Evolutionary conservation across 2,797 vertebrate genomes (phyloP).

Genomic region (Leontopithecus rosalia): DNA sequence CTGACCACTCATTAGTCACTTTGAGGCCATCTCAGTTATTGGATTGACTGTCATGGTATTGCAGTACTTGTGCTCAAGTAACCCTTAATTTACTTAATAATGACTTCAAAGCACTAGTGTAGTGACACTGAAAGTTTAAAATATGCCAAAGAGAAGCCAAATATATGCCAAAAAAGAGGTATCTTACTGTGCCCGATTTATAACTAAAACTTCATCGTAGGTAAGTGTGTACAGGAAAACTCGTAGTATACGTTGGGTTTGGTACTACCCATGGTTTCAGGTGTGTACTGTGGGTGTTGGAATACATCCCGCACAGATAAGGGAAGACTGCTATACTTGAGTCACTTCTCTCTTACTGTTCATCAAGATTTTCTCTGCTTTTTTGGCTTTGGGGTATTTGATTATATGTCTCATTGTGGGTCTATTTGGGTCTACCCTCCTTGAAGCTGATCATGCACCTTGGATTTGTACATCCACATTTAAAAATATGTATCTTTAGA

Average conservation of each 20-base stretch:
- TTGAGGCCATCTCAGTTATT: too few relatives aligned
- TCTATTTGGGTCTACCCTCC: not conserved
- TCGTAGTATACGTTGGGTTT: not conserved
- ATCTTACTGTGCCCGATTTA: not conserved
- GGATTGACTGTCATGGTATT: too few relatives aligned
- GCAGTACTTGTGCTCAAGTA: too few relatives aligned
- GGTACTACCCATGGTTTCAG: not conserved
- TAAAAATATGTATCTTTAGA: not conserved
- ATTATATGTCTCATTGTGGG: not conserved
- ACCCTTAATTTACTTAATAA: too few relatives aligned
- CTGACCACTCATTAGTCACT: not conserved
- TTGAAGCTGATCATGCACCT: not conserved
- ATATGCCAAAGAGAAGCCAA: not conserved
- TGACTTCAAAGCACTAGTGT: too few relatives aligned
- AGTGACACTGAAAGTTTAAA: not conserved
- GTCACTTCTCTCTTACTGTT: not conserved
- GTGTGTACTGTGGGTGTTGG: not conserved
- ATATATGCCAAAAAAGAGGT: not conserved
- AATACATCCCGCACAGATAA: not conserved
- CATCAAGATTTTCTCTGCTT: not conserved
- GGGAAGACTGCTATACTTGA: not conserved
- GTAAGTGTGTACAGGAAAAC: not conserved
- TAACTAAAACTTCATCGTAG: not conserved
- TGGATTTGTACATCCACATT: not conserved
- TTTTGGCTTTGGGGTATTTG: not conserved